Evolutionary conservation across 2,113 vertebrate genomes (phyloP), one percentile per base, ranked within the genome.

Genomic region (Clinocottus analis): DNA sequence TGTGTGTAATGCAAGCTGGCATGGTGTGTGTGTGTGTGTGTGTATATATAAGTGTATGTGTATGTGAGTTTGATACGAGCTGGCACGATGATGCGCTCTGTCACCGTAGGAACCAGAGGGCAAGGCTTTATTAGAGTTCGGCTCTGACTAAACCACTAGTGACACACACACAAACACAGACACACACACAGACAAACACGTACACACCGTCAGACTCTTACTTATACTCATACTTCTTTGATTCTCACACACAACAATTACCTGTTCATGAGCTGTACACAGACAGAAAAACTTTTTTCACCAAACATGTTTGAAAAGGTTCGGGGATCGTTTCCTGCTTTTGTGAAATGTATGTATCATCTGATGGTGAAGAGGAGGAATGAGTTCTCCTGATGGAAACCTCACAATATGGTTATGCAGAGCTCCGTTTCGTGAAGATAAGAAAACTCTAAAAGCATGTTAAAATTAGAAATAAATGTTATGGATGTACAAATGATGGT

Each of bases 71-170:
- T 81, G 41, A 75, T 77, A 71, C 27, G 45, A 88, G 89, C 93
- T 94, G 88, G 92, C 90, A 85, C 88, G 96, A 96, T 95, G 95
- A 96, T 95, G 95, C 94, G 93, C 94, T 93, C 93, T 96, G 96
- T 97, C 97, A 96, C 87, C 79, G 93, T 77, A 90, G 91, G 94
- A 97, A 97, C 91, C 90, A 91, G 84, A 85, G 92, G 91, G 91
- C 85, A 92, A 49, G 60, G 62, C 79, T 88, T 88, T 88, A 87
- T 91, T 82, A 79, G 83, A 85, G 85, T 80, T 77, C 0, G 9
- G 56, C 59, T 82, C 39, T 83, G 87, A 87, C 74, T 87, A 91
- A 89, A 92, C 81, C 59, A 75, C 74, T 53, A 85, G 86, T 85
- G 91, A 91, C 89, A 90, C 83, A 81, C 75, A 78, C 72, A 75